Evolutionary conservation across 2,113 vertebrate species (phyloP).

Genomic region (Ammodytes marinus): DNA sequence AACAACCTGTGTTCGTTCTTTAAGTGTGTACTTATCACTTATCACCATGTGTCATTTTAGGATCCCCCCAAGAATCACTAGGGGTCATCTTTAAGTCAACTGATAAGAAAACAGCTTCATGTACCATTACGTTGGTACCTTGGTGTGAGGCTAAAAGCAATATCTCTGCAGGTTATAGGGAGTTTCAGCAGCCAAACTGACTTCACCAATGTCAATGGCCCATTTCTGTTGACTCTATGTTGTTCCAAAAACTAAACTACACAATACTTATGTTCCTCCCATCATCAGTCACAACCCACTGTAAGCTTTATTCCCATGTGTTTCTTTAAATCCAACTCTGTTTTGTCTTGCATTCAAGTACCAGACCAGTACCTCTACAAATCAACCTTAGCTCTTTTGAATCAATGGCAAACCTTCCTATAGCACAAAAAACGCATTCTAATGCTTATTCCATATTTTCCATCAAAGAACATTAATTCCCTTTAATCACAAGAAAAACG

Average conservation of each 20-base stretch:
- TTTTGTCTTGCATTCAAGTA: neutral
- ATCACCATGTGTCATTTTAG: slow-evolving; percentile 3
- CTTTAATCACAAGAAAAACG: neutral
- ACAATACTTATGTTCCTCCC: no score
- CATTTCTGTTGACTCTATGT: neutral
- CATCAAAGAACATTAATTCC: neutral
- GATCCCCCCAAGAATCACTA: neutral
- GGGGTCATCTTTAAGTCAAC: neutral
- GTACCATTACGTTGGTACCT: neutral
- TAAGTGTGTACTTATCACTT: neutral
- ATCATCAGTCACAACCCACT: neutral
- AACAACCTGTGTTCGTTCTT: slow-evolving; percentile 18
- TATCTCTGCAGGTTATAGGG: neutral
- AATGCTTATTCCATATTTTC: neutral
- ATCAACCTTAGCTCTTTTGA: neutral
- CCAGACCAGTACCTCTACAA: no score
- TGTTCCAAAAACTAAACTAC: neutral
- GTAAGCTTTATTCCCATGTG: neutral
- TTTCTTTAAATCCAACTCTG: neutral
- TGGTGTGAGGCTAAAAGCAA: neutral
- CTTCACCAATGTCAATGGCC: neutral
- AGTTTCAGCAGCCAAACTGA: neutral
- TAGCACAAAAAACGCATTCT: neutral
- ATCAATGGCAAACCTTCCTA: neutral
- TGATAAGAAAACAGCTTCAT: neutral